These are phyloP conservation scores for Episyrphus balteatus DNA, from an alignment of 1,140 invertebrate species.

Conservation along the genomic window DNA sequence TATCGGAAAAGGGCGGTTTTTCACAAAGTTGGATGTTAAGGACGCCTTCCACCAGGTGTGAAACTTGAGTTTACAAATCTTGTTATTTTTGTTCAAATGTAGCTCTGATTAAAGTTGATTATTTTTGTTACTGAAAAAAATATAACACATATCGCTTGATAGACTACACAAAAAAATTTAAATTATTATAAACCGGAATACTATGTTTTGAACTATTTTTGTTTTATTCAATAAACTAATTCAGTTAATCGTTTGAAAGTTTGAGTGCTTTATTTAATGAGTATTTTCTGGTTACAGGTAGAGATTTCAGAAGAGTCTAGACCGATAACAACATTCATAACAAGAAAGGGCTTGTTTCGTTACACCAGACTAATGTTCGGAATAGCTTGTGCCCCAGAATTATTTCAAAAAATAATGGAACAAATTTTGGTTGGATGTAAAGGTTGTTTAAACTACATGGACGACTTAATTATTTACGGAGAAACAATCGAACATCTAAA, in stretches of 20 bases:
- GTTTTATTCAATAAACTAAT: too few species aligned
- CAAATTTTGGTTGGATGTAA: constrained; percentile 18
- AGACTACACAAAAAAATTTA: too few species aligned
- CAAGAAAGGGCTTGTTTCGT: constrained; percentile 23
- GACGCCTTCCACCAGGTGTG: constrained; percentile 21
- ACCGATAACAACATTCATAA: constrained; percentile 31
- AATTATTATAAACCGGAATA: too few species aligned
- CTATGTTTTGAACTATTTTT: too few species aligned
- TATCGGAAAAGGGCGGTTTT: constrained; percentile 15
- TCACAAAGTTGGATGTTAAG: constrained; percentile 22
- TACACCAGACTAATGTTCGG: constrained; percentile 31
- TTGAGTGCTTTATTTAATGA: too few species aligned
- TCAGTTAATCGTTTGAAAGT: too few species aligned
- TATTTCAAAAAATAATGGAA: constrained; percentile 33
- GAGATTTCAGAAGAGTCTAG: constrained; percentile 13
- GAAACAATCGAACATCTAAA: constrained; percentile 14
- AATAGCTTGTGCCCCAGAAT: constrained; percentile 25
- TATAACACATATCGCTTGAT: neutral
- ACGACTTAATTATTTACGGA: constrained; percentile 29
- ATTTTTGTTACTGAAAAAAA: neutral
- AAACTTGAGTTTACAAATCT: too few species aligned
- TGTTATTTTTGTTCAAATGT: too few species aligned
- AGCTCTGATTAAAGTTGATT: too few species aligned
- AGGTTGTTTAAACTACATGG: constrained; percentile 19
- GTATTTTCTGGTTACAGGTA: too few species aligned